Conservation (phyloP, 2,797 vertebrate species). For the Ptychobarbus kaznakovi region DNA sequence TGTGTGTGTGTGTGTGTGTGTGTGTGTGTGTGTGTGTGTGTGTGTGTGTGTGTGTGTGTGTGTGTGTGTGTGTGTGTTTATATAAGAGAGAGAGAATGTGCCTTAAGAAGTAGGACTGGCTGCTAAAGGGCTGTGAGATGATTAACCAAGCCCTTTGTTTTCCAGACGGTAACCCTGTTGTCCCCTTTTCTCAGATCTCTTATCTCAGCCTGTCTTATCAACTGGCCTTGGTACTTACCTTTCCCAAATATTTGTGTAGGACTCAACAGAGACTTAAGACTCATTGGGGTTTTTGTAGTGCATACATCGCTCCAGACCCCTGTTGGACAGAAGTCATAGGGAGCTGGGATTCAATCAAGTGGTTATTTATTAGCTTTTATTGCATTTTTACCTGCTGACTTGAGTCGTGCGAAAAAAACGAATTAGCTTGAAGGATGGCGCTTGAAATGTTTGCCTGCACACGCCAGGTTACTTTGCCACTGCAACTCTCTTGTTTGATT, state of each 20-base stretch:
- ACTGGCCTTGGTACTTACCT: constrained; percentile 67
- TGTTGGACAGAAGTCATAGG: constrained; percentile 39
- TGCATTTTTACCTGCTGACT: constrained; percentile 66
- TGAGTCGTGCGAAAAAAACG: constrained; percentile 48
- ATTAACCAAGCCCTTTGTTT: constrained; percentile 69
- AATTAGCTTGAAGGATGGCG: constrained; percentile 59
- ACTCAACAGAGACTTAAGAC: constrained; percentile 63
- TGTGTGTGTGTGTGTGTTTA: constrained; percentile 30
- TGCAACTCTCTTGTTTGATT: constrained; percentile 52
- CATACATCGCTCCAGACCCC: constrained; percentile 30
- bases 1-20: constrained; percentile 35
- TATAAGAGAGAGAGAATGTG: constrained; percentile 31
- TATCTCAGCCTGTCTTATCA: constrained; percentile 65
- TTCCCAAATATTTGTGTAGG: constrained; percentile 69
- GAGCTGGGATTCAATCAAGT: constrained; percentile 58
- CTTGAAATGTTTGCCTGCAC: constrained; percentile 56
- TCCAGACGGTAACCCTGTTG: constrained; percentile 58
- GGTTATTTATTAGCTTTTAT: constrained; percentile 67
- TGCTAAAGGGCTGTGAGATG: constrained; percentile 62
- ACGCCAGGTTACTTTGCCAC: constrained; percentile 51
- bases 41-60: constrained; percentile 33
- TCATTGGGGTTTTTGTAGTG: constrained; percentile 39
- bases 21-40: constrained; percentile 36
- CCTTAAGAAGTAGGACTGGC: constrained; percentile 54
- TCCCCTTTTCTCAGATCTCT: constrained; percentile 64